Percentiles rank a stretch among this genome's conserved stretches.
These are phyloP conservation scores for Stramonita haemastoma DNA, from an alignment of 2,888 invertebrate genomes.

Conservation along the genomic window DNA sequence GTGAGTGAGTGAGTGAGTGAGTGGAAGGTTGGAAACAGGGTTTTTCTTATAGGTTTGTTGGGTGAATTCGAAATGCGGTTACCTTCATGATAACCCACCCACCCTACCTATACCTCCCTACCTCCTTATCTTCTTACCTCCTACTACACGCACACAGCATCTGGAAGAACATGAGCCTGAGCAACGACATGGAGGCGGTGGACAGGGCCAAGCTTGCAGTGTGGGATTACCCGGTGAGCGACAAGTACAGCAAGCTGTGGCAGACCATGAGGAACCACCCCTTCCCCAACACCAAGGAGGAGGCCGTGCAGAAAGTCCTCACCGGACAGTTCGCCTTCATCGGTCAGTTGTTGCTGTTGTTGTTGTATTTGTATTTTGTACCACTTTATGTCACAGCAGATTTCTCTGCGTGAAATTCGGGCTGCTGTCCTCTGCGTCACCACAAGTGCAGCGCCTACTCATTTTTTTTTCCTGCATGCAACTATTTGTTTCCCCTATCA, in stretches of 20 bases:
- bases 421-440: too few species aligned
- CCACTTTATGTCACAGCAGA: too few species aligned
- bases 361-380: too few species aligned
- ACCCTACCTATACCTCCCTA: not conserved
- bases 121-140: constrained; percentile 18
- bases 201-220: constrained; percentile 96
- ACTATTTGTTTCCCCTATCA: too few species aligned
- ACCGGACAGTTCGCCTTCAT: constrained; percentile 93
- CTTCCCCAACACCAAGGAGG: constrained; percentile 87
- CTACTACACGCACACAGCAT: constrained; percentile 85
- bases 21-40: too few species aligned
- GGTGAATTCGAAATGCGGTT: too few species aligned
- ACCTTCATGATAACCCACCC: too few species aligned
- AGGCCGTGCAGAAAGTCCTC: constrained; percentile 86
- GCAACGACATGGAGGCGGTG: constrained; percentile 92
- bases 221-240: constrained; percentile 99
- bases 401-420: too few species aligned
- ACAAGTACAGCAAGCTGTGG: constrained; percentile 99
- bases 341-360: too few species aligned
- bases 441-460: too few species aligned
- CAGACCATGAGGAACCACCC: constrained; percentile 93
- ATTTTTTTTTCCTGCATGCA: too few species aligned
- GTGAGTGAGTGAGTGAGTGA: not conserved
- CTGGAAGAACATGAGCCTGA: constrained; percentile 98
- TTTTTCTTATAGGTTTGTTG: too few species aligned